Evolutionary conservation across 2,113 vertebrate genomes (phyloP), one percentile per base, ranked within the genome.

Genomic region (Romanogobio albipinnatus): DNA sequence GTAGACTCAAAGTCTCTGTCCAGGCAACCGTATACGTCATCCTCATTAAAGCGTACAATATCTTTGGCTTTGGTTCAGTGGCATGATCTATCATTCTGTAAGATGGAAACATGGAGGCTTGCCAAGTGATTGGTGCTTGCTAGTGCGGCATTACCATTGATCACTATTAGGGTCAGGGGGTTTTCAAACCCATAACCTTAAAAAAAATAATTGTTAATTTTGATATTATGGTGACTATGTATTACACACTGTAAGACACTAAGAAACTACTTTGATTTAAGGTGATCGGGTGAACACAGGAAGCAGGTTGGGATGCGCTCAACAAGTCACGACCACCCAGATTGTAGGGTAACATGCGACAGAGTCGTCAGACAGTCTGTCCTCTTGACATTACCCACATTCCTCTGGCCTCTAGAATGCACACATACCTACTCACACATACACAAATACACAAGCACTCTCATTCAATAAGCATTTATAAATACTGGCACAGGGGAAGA

Each of bases 281-380:
- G 19, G 19, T 66, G 76, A 73, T 82, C 81, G 91, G 59, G 85
- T 88, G 81, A 85, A 74, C 70, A 86, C 82, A 70, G 84, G 39
- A 82, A 61, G 39, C 68, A 58, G 86, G 82, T 81, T 86, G 79
- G 84, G 88, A 90, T 90, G 91, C 86, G 59, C 79, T 83, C 53
- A 53, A 51, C 1, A 19, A 36, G 68, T 68, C 33, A 14, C 2
- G 92, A 93, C 94, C 94, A 94, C 94, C 92, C 92, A 93, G 85
- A 29, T 11, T 59, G 9, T 29, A 36, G 43, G 33, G 39, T 64
- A 77, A 59, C 17, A 83, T 71, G 73, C 74, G 87, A 90, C 89
- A 88, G 86, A 88, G 93, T 90, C 90, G 91, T 92, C 91, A 82
- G 84, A 89, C 88, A 90, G 92, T 93, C 93, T 92, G 89, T 91